Percentiles rank a stretch among this genome's conserved stretches.
Evolutionary conservation across 2,888 invertebrate species (phyloP).

Genomic region (Entomobrya multifasciata): DNA sequence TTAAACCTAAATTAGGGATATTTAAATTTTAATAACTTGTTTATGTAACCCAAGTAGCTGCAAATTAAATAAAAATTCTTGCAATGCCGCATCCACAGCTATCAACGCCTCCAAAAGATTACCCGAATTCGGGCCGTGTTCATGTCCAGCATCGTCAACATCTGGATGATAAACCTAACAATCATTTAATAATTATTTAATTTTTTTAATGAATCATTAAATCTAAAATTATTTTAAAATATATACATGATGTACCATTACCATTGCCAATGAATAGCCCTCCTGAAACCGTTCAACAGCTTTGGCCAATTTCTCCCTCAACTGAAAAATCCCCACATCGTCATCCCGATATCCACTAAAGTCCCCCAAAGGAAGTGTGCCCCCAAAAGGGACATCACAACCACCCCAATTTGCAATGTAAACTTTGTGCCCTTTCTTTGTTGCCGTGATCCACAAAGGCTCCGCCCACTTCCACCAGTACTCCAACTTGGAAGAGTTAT

Average conservation of each 20-base stretch:
- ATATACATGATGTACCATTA: constrained; percentile 34
- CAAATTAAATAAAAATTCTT: constrained; percentile 79
- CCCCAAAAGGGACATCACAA: constrained; percentile 80
- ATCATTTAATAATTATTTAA: background rate
- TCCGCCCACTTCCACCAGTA: constrained; percentile 78
- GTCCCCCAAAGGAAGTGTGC: constrained; percentile 74
- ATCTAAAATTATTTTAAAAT: too few relatives aligned
- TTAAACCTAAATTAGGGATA: background rate
- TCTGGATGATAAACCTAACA: constrained; percentile 80
- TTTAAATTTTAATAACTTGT: constrained; percentile 44
- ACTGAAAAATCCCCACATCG: constrained; percentile 66
- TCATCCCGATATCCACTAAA: constrained; percentile 75
- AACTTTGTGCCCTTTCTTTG: constrained; percentile 78
- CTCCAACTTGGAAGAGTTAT: constrained; percentile 72
- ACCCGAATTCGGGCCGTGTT: constrained; percentile 80
- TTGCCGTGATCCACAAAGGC: constrained; percentile 81
- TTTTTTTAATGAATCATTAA: background rate
- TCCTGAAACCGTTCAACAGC: constrained; percentile 73
- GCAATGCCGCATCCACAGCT: constrained; percentile 80
- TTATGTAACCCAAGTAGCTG: constrained; percentile 77
- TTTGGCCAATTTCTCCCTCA: constrained; percentile 76
- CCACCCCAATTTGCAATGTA: constrained; percentile 78
- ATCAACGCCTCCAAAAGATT: constrained; percentile 79
- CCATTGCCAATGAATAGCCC: constrained; percentile 79
- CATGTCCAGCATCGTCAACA: constrained; percentile 80